phyloP scores from a whole-genome alignment of 2,113 vertebrate genomes.

The Nothoprocta pentlandii region DNA sequence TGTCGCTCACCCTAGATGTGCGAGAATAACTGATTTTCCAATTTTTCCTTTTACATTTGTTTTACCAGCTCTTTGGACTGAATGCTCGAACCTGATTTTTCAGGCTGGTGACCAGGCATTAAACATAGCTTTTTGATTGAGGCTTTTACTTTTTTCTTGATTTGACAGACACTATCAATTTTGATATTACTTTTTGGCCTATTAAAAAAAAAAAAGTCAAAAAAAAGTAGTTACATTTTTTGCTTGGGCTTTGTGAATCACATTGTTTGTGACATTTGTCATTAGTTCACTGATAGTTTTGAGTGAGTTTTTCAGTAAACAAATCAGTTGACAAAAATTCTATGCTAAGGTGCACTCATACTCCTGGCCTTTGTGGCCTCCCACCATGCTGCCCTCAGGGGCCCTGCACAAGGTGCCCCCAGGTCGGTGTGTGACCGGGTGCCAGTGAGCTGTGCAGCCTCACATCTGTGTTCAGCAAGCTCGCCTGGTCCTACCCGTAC shows the following conservation, averaged over 20 bases:
- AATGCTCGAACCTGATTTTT: not conserved
- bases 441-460: not conserved
- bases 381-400: fast-evolving
- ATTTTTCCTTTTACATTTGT: not conserved
- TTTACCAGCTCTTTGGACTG: not conserved
- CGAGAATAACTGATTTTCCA: fast-evolving
- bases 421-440: not conserved
- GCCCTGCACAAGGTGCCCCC: not conserved
- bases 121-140: not conserved
- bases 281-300: not conserved
- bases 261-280: not conserved
- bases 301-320: not conserved
- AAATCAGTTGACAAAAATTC: not conserved
- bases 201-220: not conserved
- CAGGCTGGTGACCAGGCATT: not conserved
- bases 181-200: not conserved
- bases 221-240: not conserved
- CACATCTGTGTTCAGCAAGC: not conserved
- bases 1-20: fast-evolving
- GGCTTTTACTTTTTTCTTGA: not conserved
- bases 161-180: not conserved
- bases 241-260: not conserved
- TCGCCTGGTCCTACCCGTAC: not conserved
- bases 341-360: fast-evolving
- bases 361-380: not conserved